These are phyloP conservation scores for Microctonus hyperodae DNA, from an alignment of 2,888 invertebrate genomes.

Conservation along the genomic window DNA sequence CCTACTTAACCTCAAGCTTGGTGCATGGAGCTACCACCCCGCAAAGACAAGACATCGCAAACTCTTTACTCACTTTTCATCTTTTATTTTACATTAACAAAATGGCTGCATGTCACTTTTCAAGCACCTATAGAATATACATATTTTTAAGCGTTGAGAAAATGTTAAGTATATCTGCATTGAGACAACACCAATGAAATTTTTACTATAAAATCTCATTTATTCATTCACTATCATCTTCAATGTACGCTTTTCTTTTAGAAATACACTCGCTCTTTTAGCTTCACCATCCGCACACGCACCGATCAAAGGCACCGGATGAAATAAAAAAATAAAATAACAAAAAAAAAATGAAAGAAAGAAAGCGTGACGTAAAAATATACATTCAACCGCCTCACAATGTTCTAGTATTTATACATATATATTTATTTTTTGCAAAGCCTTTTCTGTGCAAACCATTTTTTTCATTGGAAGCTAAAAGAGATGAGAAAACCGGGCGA, in stretches of 20 bases:
- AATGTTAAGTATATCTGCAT: neutral
- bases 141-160: neutral
- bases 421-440: neutral
- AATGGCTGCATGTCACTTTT: neutral
- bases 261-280: neutral
- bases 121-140: neutral
- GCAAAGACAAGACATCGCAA: neutral
- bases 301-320: neutral
- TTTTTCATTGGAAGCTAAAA: neutral
- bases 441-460: neutral
- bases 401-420: neutral
- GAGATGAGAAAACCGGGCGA: neutral
- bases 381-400: neutral
- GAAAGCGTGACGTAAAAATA: neutral
- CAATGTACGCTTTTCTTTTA: neutral
- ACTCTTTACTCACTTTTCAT: neutral
- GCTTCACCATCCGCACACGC: neutral
- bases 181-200: neutral
- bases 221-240: neutral
- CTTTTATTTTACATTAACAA: neutral
- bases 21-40: neutral
- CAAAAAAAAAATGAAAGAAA: neutral
- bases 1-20: constrained; percentile 5
- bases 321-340: neutral
- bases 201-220: neutral